Conservation (phyloP, 37 sponge, comb jelly and placozoan species). For the Halichondria panicea region DNA sequence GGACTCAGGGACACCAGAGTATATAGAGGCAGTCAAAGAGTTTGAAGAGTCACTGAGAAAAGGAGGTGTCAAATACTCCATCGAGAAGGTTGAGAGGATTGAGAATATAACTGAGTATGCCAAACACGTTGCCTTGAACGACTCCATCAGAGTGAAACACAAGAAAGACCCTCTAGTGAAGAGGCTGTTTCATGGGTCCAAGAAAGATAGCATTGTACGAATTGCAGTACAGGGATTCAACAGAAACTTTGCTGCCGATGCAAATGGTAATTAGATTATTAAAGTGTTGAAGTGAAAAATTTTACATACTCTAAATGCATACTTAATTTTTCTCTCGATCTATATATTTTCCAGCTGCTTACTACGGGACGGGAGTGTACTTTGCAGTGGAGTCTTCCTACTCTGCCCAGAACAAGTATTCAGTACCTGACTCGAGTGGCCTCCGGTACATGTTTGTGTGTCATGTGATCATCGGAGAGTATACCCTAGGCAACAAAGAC, state of each 20-base stretch:
- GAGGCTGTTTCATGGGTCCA: slow-evolving; percentile 61
- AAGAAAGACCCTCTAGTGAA: slow-evolving; percentile 6
- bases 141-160: background rate
- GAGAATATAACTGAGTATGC: slow-evolving; percentile 44
- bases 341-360: slow-evolving; percentile 31
- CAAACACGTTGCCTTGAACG: slow-evolving; percentile 11
- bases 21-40: slow-evolving; percentile 16
- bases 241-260: slow-evolving; percentile 67
- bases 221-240: slow-evolving; percentile 73
- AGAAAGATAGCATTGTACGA: background rate
- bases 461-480: slow-evolving; percentile 45
- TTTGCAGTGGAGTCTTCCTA: slow-evolving; percentile 48
- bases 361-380: slow-evolving; percentile 63
- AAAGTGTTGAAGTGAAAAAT: background rate
- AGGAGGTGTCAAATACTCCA: background rate
- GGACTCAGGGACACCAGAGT: slow-evolving; percentile 6
- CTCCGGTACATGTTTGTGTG: slow-evolving; percentile 50
- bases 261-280: slow-evolving; percentile 46
- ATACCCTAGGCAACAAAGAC: slow-evolving; percentile 23
- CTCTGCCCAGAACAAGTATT: slow-evolving; percentile 52
- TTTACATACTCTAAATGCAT: background rate
- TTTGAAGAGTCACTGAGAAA: slow-evolving; percentile 30
- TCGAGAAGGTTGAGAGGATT: slow-evolving; percentile 31
- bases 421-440: slow-evolving; percentile 28
- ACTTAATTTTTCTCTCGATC: background rate